Evolutionary conservation across 2,113 vertebrate genomes (phyloP), one percentile per base, ranked within the genome.

Genomic region (Lipophrys pholis): DNA sequence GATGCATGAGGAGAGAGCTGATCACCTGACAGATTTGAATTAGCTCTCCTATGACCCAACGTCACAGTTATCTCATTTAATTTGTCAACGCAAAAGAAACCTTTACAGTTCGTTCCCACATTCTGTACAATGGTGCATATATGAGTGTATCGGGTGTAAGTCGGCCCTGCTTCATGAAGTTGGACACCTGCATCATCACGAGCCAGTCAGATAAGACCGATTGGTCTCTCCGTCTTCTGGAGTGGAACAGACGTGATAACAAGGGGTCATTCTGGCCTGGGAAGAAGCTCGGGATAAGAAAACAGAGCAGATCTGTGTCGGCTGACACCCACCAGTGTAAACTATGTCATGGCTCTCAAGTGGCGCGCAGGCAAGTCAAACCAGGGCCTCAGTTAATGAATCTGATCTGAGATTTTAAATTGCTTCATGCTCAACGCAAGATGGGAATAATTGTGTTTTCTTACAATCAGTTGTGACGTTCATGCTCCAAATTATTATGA

Each of bases 241-340:
- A 58, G 39, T 68, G 57, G 63, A 81, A 72, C 53, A 78, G 39
- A 68, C 65, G 42, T 69, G 58, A 79, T 79, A 52, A 69, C 21
- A 68, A 71, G 55, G 35, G 21, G 30, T 17, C 46, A 52, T 36
- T 70, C 54, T 53, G 55, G 73, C 38, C 48, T 53, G 11, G 49
- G 61, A 71, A 63, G 53, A 65, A 51, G 8, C 30, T 52, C n/a
- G 39, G 40, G 73, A 83, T 75, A 78, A 79, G 54, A 60, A 42
- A 21, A 38, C 54, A 7, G 45, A 16, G 61, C 45, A 66, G 50
- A 68, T 11, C 61, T 57, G 50, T 50, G 57, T 67, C 38, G 5
- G 7, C 56, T 41, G 16, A 73, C 40, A 30, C 39, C n/a, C 62
- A 59, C 42, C 50, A 45, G 39, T 56, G 38, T 70, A 51, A 57